These are phyloP conservation scores for Murina feae DNA, from an alignment of 2,113 vertebrate species.

Conservation along the genomic window DNA sequence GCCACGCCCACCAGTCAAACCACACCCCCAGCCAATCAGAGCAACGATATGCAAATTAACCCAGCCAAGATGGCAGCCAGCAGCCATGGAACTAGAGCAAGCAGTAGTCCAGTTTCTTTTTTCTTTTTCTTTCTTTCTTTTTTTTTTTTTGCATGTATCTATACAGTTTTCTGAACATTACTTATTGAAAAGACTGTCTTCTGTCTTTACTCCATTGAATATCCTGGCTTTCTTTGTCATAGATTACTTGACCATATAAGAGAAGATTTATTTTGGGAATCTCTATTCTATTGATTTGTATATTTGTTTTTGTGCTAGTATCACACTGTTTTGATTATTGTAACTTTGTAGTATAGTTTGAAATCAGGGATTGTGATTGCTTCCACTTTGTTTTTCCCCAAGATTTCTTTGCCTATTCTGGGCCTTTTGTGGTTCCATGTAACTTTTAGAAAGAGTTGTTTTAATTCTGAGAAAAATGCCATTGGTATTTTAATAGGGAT, in stretches of 20 bases:
- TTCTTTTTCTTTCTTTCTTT: not conserved
- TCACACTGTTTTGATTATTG: not conserved
- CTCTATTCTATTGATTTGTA: not conserved
- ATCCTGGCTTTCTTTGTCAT: not conserved
- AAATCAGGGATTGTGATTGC: not conserved
- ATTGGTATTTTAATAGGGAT: not conserved
- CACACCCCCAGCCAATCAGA: no score
- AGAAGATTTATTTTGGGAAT: not conserved
- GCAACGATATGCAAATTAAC: no score
- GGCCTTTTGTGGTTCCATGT: not conserved
- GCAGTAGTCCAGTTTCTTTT: not conserved
- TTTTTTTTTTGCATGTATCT: not conserved
- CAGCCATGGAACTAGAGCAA: no score
- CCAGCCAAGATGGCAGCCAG: no score
- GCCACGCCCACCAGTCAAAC: no score
- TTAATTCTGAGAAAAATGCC: not conserved
- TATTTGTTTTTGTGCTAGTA: not conserved
- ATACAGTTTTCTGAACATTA: not conserved
- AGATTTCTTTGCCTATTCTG: not conserved
- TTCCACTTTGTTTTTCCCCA: not conserved
- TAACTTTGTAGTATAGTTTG: not conserved
- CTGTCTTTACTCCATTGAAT: not conserved
- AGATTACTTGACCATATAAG: not conserved
- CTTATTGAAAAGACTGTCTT: not conserved
- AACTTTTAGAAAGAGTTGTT: not conserved